Percentiles rank a stretch among this genome's conserved stretches.
Conservation (phyloP, 1,140 invertebrate genomes). For the Eumaeus atala region DNA sequence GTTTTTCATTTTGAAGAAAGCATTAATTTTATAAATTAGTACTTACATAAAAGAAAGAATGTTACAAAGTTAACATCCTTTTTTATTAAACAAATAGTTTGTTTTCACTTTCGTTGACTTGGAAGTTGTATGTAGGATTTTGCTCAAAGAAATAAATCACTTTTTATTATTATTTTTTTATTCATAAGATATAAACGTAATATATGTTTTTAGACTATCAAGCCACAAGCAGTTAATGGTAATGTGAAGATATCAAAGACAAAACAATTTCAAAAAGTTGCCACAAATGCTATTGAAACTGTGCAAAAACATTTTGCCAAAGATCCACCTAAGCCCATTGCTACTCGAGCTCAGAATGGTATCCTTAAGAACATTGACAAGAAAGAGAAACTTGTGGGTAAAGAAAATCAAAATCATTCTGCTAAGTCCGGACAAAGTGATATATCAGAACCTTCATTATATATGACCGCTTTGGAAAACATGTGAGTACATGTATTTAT, state of each 20-base stretch:
- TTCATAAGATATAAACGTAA: too few relatives aligned
- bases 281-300: constrained; percentile 57
- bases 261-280: constrained; percentile 52
- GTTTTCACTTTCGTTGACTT: too few relatives aligned
- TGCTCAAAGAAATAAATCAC: too few relatives aligned
- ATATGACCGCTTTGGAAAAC: constrained; percentile 84
- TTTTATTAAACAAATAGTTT: too few relatives aligned
- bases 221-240: constrained; percentile 47
- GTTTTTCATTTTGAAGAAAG: neutral
- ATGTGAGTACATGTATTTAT: constrained; percentile 64
- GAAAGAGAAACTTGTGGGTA: constrained; percentile 44
- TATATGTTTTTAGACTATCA: constrained; percentile 50
- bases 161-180: too few relatives aligned
- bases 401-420: constrained; percentile 54
- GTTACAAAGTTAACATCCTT: neutral
- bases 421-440: constrained; percentile 74
- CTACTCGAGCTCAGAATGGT: constrained; percentile 60
- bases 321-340: constrained; percentile 54
- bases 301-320: constrained; percentile 71
- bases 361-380: constrained; percentile 73
- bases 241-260: constrained; percentile 57
- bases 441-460: constrained; percentile 79
- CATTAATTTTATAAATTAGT: neutral
- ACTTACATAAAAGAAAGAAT: neutral
- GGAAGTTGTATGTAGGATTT: too few relatives aligned